Evolutionary conservation across 2,888 invertebrate species (phyloP), one percentile per base, ranked within the genome.

Genomic region (Desoria tigrina): DNA sequence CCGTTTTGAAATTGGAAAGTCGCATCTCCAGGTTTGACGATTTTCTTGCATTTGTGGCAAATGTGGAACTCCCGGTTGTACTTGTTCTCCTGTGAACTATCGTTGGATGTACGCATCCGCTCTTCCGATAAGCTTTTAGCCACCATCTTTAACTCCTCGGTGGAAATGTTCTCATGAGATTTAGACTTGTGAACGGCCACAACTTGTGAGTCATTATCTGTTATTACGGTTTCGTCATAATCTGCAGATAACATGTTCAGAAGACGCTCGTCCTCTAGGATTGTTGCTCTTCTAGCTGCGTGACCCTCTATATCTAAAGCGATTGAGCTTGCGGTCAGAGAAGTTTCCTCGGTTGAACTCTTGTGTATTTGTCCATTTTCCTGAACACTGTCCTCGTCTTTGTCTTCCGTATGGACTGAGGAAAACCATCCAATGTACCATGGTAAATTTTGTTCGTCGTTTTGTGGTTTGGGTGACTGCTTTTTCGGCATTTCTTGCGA

Each of bases 21-120:
- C 26, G 54, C 65, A 50, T 64, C 60, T 0, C 55, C 60, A n/a
- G 39, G 39, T 28, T 61, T 50, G 24, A 69, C 61, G 14, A 63
- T 61, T 50, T 63, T 63, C 1, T 45, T 37, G 24, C 69, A 69
- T 26, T 55, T 63, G 16, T 66, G 61, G 42, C 69, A 69, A 32
- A 68, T 53, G 21, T 63, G 53, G 37, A 27, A 66, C 26, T 56
- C 49, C 53, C 56, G 54, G 14, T 18, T n/a, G 16, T 59, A 26
- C 9, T 27, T n/a, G 7, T 23, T 26, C 23, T 23, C 28, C 9
- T 16, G 21, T 21, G 39, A 18, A 2, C 11, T 11, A 7, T 23
- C 49, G 7, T 24, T n/a, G 6, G 42, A 27, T 21, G 24, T 42
- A 18, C 7, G 3, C 16, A 23, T 28, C n/a, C 37, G n/a, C 24